Evolutionary conservation across 2,888 invertebrate genomes (phyloP), one percentile per base, ranked within the genome.

Genomic region (Ennomos quercinarius): DNA sequence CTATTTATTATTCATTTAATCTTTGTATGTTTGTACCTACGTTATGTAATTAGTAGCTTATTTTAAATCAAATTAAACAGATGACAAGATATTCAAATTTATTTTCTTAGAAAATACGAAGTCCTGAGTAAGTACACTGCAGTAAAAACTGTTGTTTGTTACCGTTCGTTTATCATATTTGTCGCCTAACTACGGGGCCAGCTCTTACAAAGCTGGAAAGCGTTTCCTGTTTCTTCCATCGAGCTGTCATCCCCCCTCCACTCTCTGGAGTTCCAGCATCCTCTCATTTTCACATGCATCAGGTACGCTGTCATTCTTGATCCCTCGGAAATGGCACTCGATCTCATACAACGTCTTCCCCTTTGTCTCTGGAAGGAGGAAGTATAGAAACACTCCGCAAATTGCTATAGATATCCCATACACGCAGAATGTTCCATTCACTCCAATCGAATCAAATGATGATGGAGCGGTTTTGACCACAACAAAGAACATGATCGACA

Each of bases 341-440:
- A 96, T 96, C 77, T 95, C 95, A 63, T 94, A 90, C 39, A 95
- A 81, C 0, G 95, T 94, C 71, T 94, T 95, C 1, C 95, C 94
- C 72, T 94, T 95, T 0, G 96, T 96, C 81, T 96, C 95, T 0
- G 96, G 96, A 10, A 96, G 80, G n/a, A 91, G 86, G 51, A 89
- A 89, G 69, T 93, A 94, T 0, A 95, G 78, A 67, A 95, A 94
- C 0, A 92, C 64, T 0, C 94, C 93, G 39, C 95, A 95, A 3
- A 94, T 49, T 0, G 93, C 76, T 0, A 95, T 91, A 54, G 93
- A 88, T 0, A 84, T 63, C 0, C 93, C 95, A 69, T 95, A 96
- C 36, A 94, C 77, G 39, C 93, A 83, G 75, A 95, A 96, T 0
- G 95, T 93, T 9, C 94, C 94, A 41, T 86, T 91, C 0, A 93